phyloP scores from a whole-genome alignment of 2,113 vertebrate species.

The Lycocorax pyrrhopterus region DNA sequence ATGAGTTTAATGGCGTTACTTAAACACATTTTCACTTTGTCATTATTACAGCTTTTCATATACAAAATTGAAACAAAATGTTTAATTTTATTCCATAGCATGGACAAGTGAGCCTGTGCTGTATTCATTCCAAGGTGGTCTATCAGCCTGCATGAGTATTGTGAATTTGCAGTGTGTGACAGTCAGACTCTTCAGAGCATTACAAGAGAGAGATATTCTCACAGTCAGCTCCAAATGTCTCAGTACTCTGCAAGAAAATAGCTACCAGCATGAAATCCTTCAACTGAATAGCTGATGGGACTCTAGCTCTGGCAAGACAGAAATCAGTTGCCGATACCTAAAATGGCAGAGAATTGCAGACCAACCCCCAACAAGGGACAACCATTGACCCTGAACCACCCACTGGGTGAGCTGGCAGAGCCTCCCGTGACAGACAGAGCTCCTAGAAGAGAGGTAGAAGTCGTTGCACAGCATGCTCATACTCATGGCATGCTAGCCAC shows the following conservation, averaged over 20 bases:
- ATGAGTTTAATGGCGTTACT: not conserved
- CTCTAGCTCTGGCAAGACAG: not conserved
- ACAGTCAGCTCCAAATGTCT: not conserved
- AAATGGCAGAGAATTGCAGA: not conserved
- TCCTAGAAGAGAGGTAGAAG: not conserved
- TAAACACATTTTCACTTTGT: not conserved
- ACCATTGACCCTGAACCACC: not conserved
- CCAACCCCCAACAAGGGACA: not conserved
- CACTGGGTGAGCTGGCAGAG: not conserved
- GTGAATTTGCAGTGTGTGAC: not conserved
- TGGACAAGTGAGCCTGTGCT: not conserved
- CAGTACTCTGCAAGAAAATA: not conserved
- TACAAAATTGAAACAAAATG: not conserved
- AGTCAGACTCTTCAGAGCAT: not conserved
- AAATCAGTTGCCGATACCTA: accelerated
- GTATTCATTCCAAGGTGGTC: not conserved
- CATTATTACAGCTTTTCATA: not conserved
- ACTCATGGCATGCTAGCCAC: not conserved
- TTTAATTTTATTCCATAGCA: not conserved
- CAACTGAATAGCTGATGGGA: not conserved
- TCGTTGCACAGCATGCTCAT: not conserved
- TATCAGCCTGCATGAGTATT: not conserved
- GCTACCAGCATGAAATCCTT: not conserved
- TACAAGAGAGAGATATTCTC: not conserved
- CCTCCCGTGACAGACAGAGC: not conserved